Evolutionary conservation across 2,113 vertebrate genomes (phyloP), one percentile per base, ranked within the genome.

Genomic region (Crotalus helleri): DNA sequence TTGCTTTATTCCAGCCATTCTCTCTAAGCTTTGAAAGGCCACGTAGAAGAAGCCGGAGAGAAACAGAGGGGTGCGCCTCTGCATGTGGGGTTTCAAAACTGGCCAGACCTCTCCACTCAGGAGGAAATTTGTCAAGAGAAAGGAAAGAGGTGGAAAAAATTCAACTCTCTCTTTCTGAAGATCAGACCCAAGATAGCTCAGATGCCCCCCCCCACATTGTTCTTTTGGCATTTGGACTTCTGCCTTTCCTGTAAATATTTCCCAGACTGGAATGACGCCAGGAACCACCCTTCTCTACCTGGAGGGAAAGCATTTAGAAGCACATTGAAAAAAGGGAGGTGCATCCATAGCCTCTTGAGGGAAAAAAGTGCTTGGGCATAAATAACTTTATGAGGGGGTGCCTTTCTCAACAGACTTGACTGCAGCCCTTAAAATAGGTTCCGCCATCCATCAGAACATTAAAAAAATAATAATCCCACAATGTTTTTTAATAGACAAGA

Each of bases 281-380:
- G 88, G 55, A 93, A 61, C 88, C 55, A 86, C 55, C 55, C 6
- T 33, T 58, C 81, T 4, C 4, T 85, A 58, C 53, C 88, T 86
- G 88, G 39, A 93, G 74, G 88, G 46, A 57, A 93, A 90, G 12
- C 74, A 93, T 53, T 85, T 21, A 89, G 33, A 19, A 92, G 58
- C 33, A 85, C 26, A 8, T n/a, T 86, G 46, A 53, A 86, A 39
- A 53, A 4, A 21, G 39, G 54, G 54, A 39, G 55, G 88, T 29
- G 12, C 85, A 85, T 86, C 29, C 69, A 13, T 51, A 51, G 39
- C 49, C 21, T 23, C 54, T 86, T 24, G 11, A 59, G 88, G 69
- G 69, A 33, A 90, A 51, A 23, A 93, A 55, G 12, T 46, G 74
- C 49, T 55, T 89, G n/a, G 33, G 26, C 51, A 92, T 81, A 89